Evolutionary conservation across 2,113 vertebrate genomes (phyloP), one percentile per base, ranked within the genome.

Genomic region (Cheirogaleus medius): DNA sequence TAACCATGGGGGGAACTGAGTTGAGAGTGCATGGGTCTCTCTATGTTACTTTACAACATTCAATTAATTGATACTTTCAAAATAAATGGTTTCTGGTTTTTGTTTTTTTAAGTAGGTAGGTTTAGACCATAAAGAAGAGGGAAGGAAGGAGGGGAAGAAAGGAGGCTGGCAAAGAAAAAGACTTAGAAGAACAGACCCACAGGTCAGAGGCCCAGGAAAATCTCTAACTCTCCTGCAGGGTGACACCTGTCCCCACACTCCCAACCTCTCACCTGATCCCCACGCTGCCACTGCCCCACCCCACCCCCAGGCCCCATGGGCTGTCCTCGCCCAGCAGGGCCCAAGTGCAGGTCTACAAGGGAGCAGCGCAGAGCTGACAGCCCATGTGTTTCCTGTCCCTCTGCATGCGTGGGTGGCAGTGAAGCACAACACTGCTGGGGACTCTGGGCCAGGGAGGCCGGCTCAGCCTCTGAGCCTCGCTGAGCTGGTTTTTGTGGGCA

Each of bases 241-340:
- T 18, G 27, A 27, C 63, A 15, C 15, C 27, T 32, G 5, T 60
- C 68, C 66, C 1, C 0, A 3, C 2, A 11, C 27, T 17, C 44
- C 37, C 9, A 58, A 13, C 9, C 27, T 39, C 20, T 71, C n/a
- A 6, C n/a, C 39, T 47, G 42, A 37, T 23, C 17, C 11, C 17
- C 47, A 71, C 14, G 42, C 47, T 23, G 39, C 37, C 11, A 3
- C n/a, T n/a, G 8, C 54, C 18, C 42, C 12, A 14, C 21, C 27
- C 47, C n/a, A n/a, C n/a, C 25, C 39, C 68, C 49, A 20, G 14
- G 4, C 69, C 42, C 34, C 47, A 14, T 3, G 7, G 21, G 11
- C 17, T 37, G 1, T 11, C 27, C 20, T 87, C 15, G 34, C 64
- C 29, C 74, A 71, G 3, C 15, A 32, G 39, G 32, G 25, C 58